Conservation (phyloP, 2,797 vertebrate genomes). For the Kryptolebias ocellatus region DNA sequence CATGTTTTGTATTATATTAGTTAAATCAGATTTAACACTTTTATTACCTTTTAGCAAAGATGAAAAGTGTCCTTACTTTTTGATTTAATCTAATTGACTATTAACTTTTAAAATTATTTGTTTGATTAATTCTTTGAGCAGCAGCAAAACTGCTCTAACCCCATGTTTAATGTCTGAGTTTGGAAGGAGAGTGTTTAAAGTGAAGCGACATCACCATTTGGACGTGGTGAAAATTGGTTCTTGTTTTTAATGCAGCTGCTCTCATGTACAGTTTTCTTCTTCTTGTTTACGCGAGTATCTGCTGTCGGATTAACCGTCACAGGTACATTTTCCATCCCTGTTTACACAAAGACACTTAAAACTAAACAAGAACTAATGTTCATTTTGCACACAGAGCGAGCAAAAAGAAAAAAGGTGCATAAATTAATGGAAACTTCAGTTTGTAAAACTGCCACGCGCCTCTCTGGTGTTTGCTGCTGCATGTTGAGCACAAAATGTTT, state of each 20-base stretch:
- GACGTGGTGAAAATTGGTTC: neutral
- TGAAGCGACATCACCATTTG: neutral
- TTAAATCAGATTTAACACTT: conserved; percentile 20
- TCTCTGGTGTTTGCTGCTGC: conserved; percentile 36
- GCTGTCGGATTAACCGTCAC: conserved; percentile 3
- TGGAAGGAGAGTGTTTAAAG: too few species aligned
- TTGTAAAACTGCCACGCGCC: conserved; percentile 1
- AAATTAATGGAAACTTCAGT: too few species aligned
- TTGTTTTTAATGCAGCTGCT: neutral
- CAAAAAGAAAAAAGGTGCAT: neutral
- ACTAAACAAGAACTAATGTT: neutral
- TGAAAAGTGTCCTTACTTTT: too few species aligned
- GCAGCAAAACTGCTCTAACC: neutral
- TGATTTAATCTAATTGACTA: too few species aligned
- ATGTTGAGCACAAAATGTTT: conserved; percentile 53
- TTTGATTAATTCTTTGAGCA: too few species aligned
- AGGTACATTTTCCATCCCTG: neutral
- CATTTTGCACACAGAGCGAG: too few species aligned
- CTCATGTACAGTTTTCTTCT: conserved; percentile 1
- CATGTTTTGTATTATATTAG: neutral
- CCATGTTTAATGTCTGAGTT: neutral
- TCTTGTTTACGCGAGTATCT: conserved; percentile 10
- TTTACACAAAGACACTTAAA: conserved; percentile 4
- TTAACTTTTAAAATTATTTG: too few species aligned
- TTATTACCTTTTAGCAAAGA: conserved; percentile 1